These are phyloP conservation scores for Toxostoma redivivum DNA, from an alignment of 2,113 vertebrate genomes.

Conservation along the genomic window DNA sequence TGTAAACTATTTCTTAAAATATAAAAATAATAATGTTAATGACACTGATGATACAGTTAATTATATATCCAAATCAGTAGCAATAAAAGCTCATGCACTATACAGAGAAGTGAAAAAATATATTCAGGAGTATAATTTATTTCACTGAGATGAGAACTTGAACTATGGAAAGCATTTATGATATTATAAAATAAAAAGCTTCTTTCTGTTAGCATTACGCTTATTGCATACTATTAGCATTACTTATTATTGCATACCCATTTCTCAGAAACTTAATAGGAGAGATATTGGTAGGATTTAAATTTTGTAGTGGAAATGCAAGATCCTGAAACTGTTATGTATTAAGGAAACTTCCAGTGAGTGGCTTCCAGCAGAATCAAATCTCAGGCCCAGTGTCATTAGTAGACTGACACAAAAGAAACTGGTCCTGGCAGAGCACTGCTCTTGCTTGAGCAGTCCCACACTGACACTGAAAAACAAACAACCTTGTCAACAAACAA, in stretches of 20 bases:
- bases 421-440: background rate
- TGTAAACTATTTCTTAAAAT: background rate
- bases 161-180: background rate
- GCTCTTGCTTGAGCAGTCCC: background rate
- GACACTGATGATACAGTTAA: background rate
- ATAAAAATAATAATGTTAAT: background rate
- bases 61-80: background rate
- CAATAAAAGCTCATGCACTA: background rate
- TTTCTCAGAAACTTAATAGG: background rate
- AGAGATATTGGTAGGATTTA: background rate
- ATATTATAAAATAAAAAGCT: background rate
- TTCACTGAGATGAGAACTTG: background rate
- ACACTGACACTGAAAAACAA: background rate
- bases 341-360: background rate
- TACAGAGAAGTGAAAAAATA: background rate
- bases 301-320: background rate
- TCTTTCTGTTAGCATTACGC: background rate
- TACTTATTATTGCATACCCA: background rate
- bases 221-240: background rate
- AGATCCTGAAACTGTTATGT: background rate
- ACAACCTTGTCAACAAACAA: background rate
- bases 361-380: background rate
- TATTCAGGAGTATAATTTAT: background rate
- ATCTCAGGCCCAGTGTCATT: background rate
- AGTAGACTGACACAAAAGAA: background rate